Percentiles rank a stretch among this genome's conserved stretches.
phyloP scores from a whole-genome alignment of 2,113 vertebrate species.

The Lepus europaeus region DNA sequence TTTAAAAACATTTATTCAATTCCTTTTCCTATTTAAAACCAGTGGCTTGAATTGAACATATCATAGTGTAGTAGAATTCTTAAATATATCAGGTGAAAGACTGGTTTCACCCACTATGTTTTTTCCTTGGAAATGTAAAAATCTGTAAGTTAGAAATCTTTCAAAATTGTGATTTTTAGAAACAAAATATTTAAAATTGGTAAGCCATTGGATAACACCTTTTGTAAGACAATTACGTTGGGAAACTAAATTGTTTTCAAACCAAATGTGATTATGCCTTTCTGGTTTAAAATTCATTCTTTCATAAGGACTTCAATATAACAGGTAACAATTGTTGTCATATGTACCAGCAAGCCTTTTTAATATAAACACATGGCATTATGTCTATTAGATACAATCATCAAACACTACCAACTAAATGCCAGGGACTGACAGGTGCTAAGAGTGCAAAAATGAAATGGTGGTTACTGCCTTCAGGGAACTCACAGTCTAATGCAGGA shows the following conservation, averaged over 20 bases:
- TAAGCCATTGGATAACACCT: not conserved
- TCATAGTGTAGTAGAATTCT: constrained; percentile 35
- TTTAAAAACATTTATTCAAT: constrained; percentile 72
- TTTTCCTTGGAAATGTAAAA: constrained; percentile 37
- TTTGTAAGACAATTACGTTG: constrained; percentile 41
- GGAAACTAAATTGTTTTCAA: constrained; percentile 56
- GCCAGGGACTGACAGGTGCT: constrained; percentile 44
- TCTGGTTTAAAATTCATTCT: constrained; percentile 18
- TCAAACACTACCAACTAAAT: not conserved
- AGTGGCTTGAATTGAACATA: constrained; percentile 44
- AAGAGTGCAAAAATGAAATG: constrained; percentile 52
- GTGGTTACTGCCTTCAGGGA: constrained; percentile 53
- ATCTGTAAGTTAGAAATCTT: constrained; percentile 16
- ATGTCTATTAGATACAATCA: constrained; percentile 56
- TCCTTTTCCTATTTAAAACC: constrained; percentile 66
- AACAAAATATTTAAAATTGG: constrained; percentile 46
- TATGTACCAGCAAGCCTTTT: constrained; percentile 7
- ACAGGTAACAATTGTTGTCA: not conserved
- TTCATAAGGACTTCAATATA: constrained; percentile 44
- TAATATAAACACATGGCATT: constrained; percentile 27
- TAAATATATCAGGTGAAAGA: constrained; percentile 10
- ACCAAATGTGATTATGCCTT: constrained; percentile 10
- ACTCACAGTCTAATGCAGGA: constrained; percentile 19
- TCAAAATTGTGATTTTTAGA: constrained; percentile 1
- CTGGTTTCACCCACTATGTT: not conserved